A percentile compares a stretch with the other conserved stretches of the same genome.
These are phyloP conservation scores for Endomychus coccineus DNA, from an alignment of 2,888 invertebrate species.

Conservation along the genomic window DNA sequence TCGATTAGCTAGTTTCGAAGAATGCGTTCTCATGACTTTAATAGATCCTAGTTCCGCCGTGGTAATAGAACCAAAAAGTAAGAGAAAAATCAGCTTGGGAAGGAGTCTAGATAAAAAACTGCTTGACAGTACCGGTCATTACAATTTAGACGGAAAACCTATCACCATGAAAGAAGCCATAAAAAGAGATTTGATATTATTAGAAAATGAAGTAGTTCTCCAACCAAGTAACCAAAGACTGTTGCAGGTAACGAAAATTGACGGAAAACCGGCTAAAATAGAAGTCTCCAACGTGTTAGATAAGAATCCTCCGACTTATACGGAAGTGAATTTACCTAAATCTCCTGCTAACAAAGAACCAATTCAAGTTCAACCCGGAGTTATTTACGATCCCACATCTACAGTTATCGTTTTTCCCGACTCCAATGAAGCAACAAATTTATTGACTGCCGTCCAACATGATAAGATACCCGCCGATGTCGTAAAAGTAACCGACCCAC, in stretches of 20 bases:
- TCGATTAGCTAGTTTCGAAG: constrained; percentile 73
- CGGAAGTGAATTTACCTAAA: constrained; percentile 46
- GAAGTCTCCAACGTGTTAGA: constrained; percentile 55
- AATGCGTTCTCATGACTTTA: constrained; percentile 78
- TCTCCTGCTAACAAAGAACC: constrained; percentile 53
- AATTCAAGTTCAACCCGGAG: constrained; percentile 62
- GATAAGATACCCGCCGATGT: constrained; percentile 62
- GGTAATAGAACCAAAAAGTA: constrained; percentile 70
- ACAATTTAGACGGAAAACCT: constrained; percentile 50
- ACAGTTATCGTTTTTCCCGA: constrained; percentile 67
- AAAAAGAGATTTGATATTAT: constrained; percentile 53
- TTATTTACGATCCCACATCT: constrained; percentile 72
- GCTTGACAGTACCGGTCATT: constrained; percentile 72
- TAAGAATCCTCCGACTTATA: constrained; percentile 45
- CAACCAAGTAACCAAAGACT: constrained; percentile 52
- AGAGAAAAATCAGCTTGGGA: constrained; percentile 58
- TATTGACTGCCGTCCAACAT: constrained; percentile 68
- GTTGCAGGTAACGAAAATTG: constrained; percentile 65
- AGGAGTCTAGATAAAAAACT: constrained; percentile 73
- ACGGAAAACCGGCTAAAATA: constrained; percentile 64
- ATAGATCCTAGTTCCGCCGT: constrained; percentile 77
- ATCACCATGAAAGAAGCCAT: constrained; percentile 73
- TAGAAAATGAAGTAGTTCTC: constrained; percentile 49
- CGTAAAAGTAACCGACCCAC: constrained; percentile 65
- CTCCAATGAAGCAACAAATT: constrained; percentile 61